Conservation (phyloP, 1,140 invertebrate genomes). For the Drosophila sproati region DNA sequence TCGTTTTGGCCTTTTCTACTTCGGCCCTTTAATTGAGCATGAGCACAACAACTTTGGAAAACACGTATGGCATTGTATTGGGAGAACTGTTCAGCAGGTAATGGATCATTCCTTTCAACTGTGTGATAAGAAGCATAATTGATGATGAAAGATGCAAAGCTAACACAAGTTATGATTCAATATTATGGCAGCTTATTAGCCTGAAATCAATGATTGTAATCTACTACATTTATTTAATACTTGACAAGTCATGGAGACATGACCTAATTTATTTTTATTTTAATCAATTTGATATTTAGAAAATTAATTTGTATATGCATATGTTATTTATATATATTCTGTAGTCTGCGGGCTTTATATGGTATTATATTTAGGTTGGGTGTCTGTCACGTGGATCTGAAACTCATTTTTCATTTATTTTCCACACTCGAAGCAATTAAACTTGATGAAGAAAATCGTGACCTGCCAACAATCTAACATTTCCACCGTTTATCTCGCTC, state of each 20-base stretch:
- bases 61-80: constrained; percentile 24
- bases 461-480: not conserved
- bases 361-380: too few relatives aligned
- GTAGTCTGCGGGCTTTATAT: too few relatives aligned
- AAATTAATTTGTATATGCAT: too few relatives aligned
- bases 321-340: too few relatives aligned
- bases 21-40: constrained; percentile 21
- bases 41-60: constrained; percentile 6
- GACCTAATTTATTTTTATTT: not conserved
- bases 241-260: constrained; percentile 7
- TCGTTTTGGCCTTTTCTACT: not conserved
- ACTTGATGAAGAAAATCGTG: constrained; percentile 23
- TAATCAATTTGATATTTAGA: too few relatives aligned
- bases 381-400: constrained; percentile 9
- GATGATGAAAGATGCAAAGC: not conserved
- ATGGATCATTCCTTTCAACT: not conserved
- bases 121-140: not conserved
- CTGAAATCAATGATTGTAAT: not conserved
- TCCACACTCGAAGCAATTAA: constrained; percentile 19
- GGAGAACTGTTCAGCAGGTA: too few relatives aligned
- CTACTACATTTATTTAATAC: not conserved
- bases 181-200: not conserved
- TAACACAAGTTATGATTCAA: not conserved
- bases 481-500: not conserved
- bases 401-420: not conserved